Conservation (phyloP, 2,113 vertebrate species). For the Halichoerus grypus region DNA sequence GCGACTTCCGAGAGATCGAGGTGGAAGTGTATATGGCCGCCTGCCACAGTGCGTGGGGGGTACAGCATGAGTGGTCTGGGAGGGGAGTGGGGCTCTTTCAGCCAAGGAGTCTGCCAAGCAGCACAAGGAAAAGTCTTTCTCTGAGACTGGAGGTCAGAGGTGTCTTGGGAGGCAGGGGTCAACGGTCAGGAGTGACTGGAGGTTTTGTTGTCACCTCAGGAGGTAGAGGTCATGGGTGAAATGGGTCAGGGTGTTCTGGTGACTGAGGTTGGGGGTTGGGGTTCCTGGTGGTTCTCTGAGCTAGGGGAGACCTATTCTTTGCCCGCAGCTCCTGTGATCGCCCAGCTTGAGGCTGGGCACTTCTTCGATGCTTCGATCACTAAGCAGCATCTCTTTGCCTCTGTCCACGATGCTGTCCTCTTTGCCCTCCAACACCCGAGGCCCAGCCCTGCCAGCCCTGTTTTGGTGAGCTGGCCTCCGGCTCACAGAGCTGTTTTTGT, state of each 20-base stretch:
- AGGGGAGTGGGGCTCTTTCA: background rate
- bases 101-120: background rate
- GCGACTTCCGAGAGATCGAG: slow-evolving; percentile 93
- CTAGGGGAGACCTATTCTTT: background rate
- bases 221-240: rapidly evolving
- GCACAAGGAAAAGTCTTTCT: background rate
- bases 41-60: slow-evolving; percentile 84
- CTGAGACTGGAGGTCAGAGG: background rate
- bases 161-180: background rate
- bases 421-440: slow-evolving; percentile 77
- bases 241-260: background rate
- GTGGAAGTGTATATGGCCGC: slow-evolving; percentile 88
- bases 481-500: background rate
- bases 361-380: slow-evolving; percentile 93
- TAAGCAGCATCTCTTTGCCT: slow-evolving; percentile 92
- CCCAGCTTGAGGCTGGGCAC: slow-evolving; percentile 90
- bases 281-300: background rate
- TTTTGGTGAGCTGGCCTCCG: slow-evolving; percentile 62
- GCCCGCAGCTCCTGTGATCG: slow-evolving; percentile 85
- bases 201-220: background rate
- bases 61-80: rapidly evolving
- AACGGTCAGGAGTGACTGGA: background rate
- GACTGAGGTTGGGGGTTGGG: background rate
- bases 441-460: background rate
- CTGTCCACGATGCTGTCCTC: slow-evolving; percentile 91